phyloP scores from a whole-genome alignment of 2,113 vertebrate genomes.

The Actenoides hombroni region DNA sequence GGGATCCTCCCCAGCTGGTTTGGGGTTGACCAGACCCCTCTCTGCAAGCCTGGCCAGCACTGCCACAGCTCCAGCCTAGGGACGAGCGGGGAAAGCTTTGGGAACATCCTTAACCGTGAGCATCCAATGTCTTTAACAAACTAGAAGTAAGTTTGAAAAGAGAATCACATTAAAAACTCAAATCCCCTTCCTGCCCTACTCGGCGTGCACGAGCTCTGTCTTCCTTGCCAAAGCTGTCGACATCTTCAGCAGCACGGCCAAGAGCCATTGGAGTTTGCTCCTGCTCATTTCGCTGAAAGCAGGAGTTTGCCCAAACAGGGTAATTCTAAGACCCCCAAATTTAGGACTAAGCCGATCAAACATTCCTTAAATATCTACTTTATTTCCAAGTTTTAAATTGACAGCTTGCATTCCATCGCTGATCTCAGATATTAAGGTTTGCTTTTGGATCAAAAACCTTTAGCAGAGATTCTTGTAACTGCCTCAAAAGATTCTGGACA shows the following conservation, averaged over 20 bases:
- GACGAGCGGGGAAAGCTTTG: background rate
- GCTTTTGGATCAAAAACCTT: conserved; percentile 48
- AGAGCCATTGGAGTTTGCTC: background rate
- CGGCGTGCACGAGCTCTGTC: background rate
- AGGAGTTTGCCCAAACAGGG: background rate
- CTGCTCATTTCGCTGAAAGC: background rate
- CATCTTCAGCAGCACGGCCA: background rate
- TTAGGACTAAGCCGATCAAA: conserved; percentile 30
- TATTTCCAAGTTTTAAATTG: conserved; percentile 44
- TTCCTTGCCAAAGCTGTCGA: background rate
- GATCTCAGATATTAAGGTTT: conserved; percentile 56
- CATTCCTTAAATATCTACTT: conserved; percentile 63
- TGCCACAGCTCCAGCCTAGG: background rate
- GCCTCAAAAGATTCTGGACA: conserved; percentile 52
- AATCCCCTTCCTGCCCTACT: background rate
- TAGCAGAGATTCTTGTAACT: conserved; percentile 54
- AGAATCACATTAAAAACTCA: background rate
- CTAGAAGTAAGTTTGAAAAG: background rate
- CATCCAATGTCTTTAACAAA: background rate
- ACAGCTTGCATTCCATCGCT: conserved; percentile 9
- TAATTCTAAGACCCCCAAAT: conserved; percentile 20
- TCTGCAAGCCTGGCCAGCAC: background rate
- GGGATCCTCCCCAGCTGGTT: background rate
- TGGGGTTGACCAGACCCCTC: background rate
- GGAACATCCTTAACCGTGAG: background rate